phyloP scores from a whole-genome alignment of 2,797 vertebrate genomes.

The Botia kubotai region DNA sequence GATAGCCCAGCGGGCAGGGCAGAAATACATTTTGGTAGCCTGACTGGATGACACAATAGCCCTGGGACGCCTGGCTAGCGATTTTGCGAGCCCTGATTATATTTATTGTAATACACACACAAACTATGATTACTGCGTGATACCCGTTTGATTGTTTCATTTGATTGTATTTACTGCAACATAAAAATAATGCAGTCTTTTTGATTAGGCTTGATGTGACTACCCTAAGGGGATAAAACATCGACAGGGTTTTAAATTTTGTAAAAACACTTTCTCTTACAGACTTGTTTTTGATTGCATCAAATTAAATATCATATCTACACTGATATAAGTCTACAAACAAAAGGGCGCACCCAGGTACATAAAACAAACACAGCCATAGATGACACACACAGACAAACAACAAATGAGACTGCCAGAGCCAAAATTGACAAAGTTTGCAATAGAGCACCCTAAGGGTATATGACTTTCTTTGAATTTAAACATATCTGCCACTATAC shows the following conservation, averaged over 20 bases:
- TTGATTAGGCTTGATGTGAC: not conserved
- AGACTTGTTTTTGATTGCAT: not conserved
- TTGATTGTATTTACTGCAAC: not conserved
- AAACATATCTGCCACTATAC: too few relatives aligned
- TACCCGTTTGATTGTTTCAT: too few relatives aligned
- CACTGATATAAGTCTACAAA: not conserved
- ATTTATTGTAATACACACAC: too few relatives aligned
- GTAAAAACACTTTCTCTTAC: not conserved
- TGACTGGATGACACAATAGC: too few relatives aligned
- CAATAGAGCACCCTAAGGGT: too few relatives aligned
- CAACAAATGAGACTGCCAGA: not conserved
- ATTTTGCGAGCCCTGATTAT: too few relatives aligned
- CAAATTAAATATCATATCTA: not conserved
- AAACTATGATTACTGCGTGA: too few relatives aligned
- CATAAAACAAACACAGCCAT: not conserved
- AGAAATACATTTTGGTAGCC: too few relatives aligned
- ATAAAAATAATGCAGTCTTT: not conserved
- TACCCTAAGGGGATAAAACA: not conserved
- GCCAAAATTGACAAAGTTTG: not conserved
- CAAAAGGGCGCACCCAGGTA: not conserved
- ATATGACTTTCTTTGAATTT: too few relatives aligned
- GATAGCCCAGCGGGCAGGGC: too few relatives aligned
- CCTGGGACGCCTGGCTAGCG: too few relatives aligned
- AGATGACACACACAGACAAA: not conserved
- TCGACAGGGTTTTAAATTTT: not conserved